phyloP scores from a whole-genome alignment of 2,888 invertebrate genomes.

The Congeria kusceri region DNA sequence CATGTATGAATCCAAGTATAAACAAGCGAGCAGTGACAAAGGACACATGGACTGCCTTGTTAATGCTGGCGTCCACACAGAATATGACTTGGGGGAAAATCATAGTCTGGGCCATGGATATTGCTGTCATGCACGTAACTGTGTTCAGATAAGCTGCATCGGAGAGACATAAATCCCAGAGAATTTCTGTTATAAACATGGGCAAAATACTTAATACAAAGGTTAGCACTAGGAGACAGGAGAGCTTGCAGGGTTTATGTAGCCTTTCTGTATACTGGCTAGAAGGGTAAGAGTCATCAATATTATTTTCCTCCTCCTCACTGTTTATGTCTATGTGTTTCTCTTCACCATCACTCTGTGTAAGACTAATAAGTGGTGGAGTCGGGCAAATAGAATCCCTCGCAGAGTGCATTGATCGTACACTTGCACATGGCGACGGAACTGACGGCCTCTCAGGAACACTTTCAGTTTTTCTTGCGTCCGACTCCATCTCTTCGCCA shows the following conservation, averaged over 20 bases:
- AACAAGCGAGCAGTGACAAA: constrained; percentile 54
- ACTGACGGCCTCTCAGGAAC: constrained; percentile 19
- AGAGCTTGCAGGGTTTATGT: constrained; percentile 67
- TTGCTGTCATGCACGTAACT: constrained; percentile 74
- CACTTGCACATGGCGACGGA: constrained; percentile 39
- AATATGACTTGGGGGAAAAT: constrained; percentile 79
- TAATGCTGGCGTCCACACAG: constrained; percentile 74
- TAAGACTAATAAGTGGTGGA: constrained; percentile 61
- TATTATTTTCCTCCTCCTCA: constrained; percentile 35
- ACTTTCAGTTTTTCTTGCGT: constrained; percentile 1
- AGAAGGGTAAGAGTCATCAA: constrained; percentile 44
- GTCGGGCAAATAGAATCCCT: constrained; percentile 62
- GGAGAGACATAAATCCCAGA: constrained; percentile 64
- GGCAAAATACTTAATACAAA: constrained; percentile 76
- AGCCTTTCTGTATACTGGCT: constrained; percentile 16
- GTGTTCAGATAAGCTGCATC: constrained; percentile 73
- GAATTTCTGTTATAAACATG: constrained; percentile 74
- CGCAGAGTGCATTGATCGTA: constrained; percentile 50
- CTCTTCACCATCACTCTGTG: constrained; percentile 60
- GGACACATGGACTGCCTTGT: constrained; percentile 69
- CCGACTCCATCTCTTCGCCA: constrained; percentile 24
- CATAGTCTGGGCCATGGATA: constrained; percentile 77
- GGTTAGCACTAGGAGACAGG: constrained; percentile 70
- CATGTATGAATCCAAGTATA: constrained; percentile 57
- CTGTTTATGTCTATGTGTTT: constrained; percentile 51